These are phyloP conservation scores for Nematolebias whitei DNA, from an alignment of 2,113 vertebrate genomes.

Conservation along the genomic window DNA sequence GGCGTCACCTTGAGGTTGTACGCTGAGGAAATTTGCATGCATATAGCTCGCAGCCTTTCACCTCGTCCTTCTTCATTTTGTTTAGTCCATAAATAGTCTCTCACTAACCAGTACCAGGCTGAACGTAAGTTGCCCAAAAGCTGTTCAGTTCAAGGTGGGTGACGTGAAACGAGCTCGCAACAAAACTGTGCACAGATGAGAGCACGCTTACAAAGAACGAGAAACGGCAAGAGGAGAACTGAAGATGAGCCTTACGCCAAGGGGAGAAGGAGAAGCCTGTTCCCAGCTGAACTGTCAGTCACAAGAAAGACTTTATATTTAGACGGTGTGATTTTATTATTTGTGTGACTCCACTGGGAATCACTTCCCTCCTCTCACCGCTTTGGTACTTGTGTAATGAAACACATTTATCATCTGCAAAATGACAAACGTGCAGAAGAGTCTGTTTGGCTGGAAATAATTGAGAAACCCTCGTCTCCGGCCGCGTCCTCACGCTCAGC, in stretches of 20 bases:
- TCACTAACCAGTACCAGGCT: conserved; percentile 52
- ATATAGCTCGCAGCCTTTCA: conserved; percentile 53
- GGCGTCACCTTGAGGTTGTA: conserved; percentile 57
- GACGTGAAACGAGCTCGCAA: conserved; percentile 44
- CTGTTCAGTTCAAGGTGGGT: conserved; percentile 52
- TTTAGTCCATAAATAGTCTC: conserved; percentile 18
- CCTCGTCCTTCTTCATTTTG: conserved; percentile 56
- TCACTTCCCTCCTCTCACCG: conserved; percentile 47
- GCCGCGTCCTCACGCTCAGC: conserved; percentile 38
- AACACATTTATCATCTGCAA: conserved; percentile 81
- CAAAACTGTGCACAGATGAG: conserved; percentile 42
- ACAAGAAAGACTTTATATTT: conserved; percentile 73
- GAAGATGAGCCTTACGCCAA: conserved; percentile 44
- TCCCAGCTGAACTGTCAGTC: conserved; percentile 63
- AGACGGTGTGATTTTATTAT: conserved; percentile 69
- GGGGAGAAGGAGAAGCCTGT: conserved; percentile 44
- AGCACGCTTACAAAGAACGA: conserved; percentile 11
- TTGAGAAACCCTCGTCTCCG: conserved; percentile 56
- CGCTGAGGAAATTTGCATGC: conserved; percentile 68
- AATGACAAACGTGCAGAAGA: conserved; percentile 61
- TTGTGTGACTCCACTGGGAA: conserved; percentile 60
- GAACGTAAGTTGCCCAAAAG: conserved; percentile 29
- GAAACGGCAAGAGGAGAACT: conserved; percentile 5
- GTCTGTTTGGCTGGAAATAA: conserved; percentile 72
- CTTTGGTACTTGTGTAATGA: conserved; percentile 73